Evolutionary conservation across 2,797 vertebrate species (phyloP), one percentile per base, ranked within the genome.

Genomic region (Phoeniculus purpureus): DNA sequence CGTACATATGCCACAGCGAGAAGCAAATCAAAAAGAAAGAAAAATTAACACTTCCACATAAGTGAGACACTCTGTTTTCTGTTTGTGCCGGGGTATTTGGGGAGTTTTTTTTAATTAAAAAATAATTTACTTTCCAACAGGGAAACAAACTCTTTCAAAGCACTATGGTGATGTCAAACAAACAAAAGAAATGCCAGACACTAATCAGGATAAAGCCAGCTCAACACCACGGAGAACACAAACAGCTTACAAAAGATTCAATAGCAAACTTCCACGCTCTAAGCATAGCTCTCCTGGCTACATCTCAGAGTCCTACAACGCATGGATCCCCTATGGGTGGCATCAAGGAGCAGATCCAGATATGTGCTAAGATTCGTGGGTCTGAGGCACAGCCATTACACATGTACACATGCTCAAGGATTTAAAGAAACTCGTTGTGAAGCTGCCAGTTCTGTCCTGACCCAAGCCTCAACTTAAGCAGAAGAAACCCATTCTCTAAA

Each of bases 311-410:
- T 8, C 12, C 22, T 15, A 26, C 2, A 1, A 7, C 72, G 12
- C 2, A 7, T 0, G 4, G 34, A 47, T 32, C 13, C 48, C 6
- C 50, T 2, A 0, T 0, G 7, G 10, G 4, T 5, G 45, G 19
- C 51, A 64, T 1, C 80, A 31, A 40, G 27, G n/a, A 77, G 29
- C 13, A 67, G 23, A 54, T 22, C 27, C 43, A 26, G 4, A 1
- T 1, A 12, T 37, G 43, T 27, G 7, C 12, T 3, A 5, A 51
- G 12, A 37, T n/a, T 8, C 6, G 14, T 5, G 50, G 34, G 37
- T 50, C 55, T 14, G 50, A 73, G 45, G 16, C 29, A 58, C 19
- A 25, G 26, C 16, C 47, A 5, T 15, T 7, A n/a, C 3, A 6
- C 17, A 5, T 3, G 3, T 4, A 13, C 4, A 7, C 8, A 4